Evolutionary conservation across 2,113 vertebrate species (phyloP).

Genomic region (Raphicerus campestris): DNA sequence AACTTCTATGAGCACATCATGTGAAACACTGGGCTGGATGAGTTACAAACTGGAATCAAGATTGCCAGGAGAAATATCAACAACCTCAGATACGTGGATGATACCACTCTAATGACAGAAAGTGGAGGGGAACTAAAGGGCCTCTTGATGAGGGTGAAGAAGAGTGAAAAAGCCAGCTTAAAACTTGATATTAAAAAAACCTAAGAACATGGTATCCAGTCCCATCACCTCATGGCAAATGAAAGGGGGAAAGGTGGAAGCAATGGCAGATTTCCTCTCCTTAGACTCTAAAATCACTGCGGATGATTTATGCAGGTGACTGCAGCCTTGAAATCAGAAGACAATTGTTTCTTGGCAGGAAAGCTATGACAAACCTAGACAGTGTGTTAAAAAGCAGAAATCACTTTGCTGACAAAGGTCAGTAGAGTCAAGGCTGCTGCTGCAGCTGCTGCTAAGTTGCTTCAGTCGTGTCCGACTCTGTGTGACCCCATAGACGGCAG

Average conservation of each 20-base stretch:
- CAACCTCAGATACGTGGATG: not conserved
- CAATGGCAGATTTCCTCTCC: not conserved
- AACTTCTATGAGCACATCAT: not conserved
- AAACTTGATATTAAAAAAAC: not conserved
- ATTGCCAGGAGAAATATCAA: not conserved
- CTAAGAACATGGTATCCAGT: not conserved
- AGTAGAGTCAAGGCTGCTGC: not conserved
- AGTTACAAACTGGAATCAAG: not conserved
- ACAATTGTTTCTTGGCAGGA: not conserved
- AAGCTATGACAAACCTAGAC: not conserved
- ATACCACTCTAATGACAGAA: not conserved
- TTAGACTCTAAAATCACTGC: not conserved
- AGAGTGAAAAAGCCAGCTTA: not conserved
- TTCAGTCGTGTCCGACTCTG: no score
- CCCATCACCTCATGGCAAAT: not conserved
- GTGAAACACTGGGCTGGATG: not conserved
- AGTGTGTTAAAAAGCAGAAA: not conserved
- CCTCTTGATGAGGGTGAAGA: not conserved
- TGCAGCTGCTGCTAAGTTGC: no score
- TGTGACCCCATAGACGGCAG: no score
- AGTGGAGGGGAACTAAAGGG: not conserved
- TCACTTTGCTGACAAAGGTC: not conserved
- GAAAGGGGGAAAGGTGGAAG: not conserved
- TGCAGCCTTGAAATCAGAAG: not conserved
- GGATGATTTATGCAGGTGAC: not conserved